These are phyloP conservation scores for Sphyrna mokarran DNA, from an alignment of 2,113 vertebrate genomes.

Conservation along the genomic window DNA sequence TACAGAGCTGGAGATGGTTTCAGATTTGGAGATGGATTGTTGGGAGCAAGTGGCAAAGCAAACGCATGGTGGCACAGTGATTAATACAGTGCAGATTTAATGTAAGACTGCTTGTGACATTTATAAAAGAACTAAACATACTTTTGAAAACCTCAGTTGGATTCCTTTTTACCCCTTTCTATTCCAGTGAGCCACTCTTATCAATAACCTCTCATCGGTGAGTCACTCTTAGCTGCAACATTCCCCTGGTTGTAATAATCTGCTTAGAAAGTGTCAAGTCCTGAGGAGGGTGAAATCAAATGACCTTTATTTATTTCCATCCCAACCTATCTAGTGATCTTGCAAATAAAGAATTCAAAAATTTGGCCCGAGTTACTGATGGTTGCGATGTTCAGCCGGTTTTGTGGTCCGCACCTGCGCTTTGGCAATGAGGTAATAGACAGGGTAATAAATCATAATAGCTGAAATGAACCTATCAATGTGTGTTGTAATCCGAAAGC, in stretches of 20 bases:
- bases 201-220: not conserved
- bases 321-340: not conserved
- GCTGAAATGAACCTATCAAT: slow-evolving; percentile 15
- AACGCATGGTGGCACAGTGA: too few relatives aligned
- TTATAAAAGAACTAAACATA: not conserved
- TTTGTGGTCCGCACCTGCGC: not conserved
- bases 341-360: not conserved
- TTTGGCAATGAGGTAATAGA: slow-evolving; percentile 9
- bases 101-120: too few relatives aligned
- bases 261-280: not conserved
- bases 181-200: not conserved
- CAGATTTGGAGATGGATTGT: too few relatives aligned
- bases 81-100: too few relatives aligned
- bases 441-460: slow-evolving; percentile 28
- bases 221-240: not conserved
- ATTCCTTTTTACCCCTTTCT: not conserved
- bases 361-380: not conserved
- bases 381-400: not conserved
- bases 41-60: too few relatives aligned
- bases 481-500: slow-evolving; percentile 18
- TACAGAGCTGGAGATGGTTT: too few relatives aligned
- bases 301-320: not conserved
- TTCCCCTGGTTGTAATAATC: not conserved
- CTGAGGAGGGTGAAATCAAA: not conserved
- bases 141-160: not conserved